phyloP scores from a whole-genome alignment of 2,113 vertebrate species.

The Mus spicilegus region DNA sequence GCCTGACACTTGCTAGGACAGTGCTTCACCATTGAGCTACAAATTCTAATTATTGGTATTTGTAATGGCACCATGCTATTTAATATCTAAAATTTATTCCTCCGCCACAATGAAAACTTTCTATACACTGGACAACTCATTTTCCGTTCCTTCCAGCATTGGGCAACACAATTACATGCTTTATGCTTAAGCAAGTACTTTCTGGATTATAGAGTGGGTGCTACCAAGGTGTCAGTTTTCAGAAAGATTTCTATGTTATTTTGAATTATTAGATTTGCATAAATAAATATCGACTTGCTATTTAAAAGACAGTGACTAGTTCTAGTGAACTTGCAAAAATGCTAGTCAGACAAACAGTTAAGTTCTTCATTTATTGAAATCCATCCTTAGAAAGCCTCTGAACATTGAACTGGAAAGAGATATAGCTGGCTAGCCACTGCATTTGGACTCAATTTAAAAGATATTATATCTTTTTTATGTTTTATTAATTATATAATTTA shows the following conservation, averaged over 20 bases:
- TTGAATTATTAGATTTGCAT: neutral
- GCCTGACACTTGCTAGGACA: neutral
- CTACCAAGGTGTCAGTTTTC: neutral
- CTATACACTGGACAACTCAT: neutral
- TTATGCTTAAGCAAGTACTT: neutral
- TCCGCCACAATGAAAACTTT: neutral
- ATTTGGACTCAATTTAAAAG: constrained; percentile 32
- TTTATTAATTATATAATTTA: constrained; percentile 9
- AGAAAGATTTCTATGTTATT: neutral
- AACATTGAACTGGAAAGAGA: constrained; percentile 34
- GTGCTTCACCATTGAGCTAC: neutral
- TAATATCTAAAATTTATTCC: neutral
- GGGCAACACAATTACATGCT: neutral
- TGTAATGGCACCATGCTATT: neutral
- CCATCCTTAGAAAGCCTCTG: neutral
- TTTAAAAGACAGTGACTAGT: neutral
- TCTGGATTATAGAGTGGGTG: neutral
- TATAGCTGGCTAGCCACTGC: neutral
- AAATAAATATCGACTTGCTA: neutral
- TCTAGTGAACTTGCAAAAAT: constrained; percentile 23
- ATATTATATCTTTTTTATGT: neutral
- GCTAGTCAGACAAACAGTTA: constrained; percentile 5
- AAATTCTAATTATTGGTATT: neutral
- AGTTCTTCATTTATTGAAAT: neutral
- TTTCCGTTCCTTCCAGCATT: neutral